Percentiles rank a stretch among this genome's conserved stretches.
phyloP scores from a whole-genome alignment of 2,888 invertebrate species.

The Spilarctia lutea region DNA sequence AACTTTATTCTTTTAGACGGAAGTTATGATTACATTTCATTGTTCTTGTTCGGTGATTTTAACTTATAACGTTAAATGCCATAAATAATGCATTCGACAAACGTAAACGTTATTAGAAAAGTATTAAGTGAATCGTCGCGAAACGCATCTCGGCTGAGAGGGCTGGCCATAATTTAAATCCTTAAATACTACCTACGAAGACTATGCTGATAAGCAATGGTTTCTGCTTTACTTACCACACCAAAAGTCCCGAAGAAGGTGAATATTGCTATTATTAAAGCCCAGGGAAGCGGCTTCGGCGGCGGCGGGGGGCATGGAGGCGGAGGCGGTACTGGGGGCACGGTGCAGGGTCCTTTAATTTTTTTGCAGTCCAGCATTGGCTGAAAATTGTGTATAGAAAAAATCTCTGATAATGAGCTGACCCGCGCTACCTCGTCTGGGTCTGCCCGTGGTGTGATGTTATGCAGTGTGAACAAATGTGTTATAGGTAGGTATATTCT shows the following conservation, averaged over 20 bases:
- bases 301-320: slow-evolving; percentile 74
- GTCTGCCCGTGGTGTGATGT: too few relatives aligned
- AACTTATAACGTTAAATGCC: not conserved
- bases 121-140: too few relatives aligned
- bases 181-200: not conserved
- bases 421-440: too few relatives aligned
- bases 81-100: too few relatives aligned
- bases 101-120: too few relatives aligned
- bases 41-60: not conserved
- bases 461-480: too few relatives aligned
- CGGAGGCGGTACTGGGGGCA: slow-evolving; percentile 57
- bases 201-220: not conserved
- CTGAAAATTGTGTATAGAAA: slow-evolving; percentile 55
- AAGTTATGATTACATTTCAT: not conserved
- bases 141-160: too few relatives aligned
- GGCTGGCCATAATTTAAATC: too few relatives aligned
- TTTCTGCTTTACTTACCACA: slow-evolving; percentile 61
- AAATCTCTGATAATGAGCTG: not conserved
- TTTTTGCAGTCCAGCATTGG: slow-evolving; percentile 73
- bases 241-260: slow-evolving; percentile 70
- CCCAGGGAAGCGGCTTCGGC: slow-evolving; percentile 73
- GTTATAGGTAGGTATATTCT: too few relatives aligned
- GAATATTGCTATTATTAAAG: slow-evolving; percentile 61
- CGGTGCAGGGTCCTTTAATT: slow-evolving; percentile 67
- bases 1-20: too few relatives aligned